phyloP scores from a whole-genome alignment of 2,113 vertebrate species.

The Sceloporus undulatus region DNA sequence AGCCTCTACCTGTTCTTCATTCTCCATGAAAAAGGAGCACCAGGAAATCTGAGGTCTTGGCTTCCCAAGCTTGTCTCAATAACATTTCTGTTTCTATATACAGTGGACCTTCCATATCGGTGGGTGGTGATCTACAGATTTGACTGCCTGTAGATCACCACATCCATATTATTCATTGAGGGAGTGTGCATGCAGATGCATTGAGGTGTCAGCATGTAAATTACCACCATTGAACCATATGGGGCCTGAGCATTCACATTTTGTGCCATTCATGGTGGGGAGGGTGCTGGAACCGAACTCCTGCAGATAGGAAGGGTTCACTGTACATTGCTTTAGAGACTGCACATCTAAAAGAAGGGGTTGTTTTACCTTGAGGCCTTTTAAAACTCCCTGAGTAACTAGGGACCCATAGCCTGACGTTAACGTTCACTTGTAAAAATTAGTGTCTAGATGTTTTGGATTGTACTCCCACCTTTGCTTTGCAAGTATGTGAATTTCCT shows the following conservation, averaged over 20 bases:
- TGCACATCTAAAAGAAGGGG: background rate
- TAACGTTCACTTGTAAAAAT: conserved; percentile 8
- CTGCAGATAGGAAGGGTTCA: no score
- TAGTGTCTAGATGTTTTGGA: background rate
- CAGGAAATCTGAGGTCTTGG: background rate
- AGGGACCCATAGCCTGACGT: background rate
- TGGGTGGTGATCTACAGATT: no score
- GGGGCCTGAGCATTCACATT: no score
- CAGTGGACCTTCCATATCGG: no score
- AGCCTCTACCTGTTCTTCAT: background rate
- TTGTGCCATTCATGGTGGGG: no score
- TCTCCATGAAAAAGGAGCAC: background rate
- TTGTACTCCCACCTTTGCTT: conserved; percentile 9
- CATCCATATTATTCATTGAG: no score
- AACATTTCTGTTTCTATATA: background rate
- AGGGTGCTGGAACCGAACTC: background rate
- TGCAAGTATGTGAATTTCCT: background rate
- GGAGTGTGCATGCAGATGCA: no score
- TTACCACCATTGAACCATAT: no score
- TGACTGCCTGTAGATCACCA: no score
- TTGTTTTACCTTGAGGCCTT: background rate
- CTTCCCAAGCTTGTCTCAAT: background rate
- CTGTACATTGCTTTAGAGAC: background rate
- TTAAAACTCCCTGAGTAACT: background rate
- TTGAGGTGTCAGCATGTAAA: no score